Evolutionary conservation across 2,888 invertebrate genomes (phyloP).

Genomic region (Dorcus hopei): DNA sequence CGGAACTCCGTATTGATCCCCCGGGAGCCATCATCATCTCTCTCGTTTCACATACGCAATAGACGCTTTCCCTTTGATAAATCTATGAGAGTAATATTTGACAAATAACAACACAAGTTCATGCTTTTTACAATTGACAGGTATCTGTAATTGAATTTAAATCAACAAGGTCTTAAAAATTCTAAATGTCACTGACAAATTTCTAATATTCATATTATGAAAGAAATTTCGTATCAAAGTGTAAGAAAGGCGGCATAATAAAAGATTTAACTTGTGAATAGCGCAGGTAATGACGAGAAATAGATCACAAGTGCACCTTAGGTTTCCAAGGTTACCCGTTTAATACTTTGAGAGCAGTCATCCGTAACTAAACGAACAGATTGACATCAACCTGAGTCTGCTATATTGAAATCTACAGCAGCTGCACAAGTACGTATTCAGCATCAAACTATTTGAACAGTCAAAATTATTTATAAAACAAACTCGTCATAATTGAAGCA

Average conservation of each 20-base stretch:
- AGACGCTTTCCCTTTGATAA: slow-evolving; percentile 11
- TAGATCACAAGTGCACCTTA: slow-evolving; percentile 20
- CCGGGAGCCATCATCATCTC: slow-evolving; percentile 9
- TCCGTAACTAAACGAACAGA: slow-evolving; percentile 18
- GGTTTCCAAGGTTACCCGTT: slow-evolving; percentile 28
- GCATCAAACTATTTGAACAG: no score
- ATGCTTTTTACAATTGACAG: no score
- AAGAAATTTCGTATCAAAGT: no score
- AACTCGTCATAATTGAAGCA: no score
- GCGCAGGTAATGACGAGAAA: slow-evolving; percentile 12
- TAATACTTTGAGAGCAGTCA: slow-evolving; percentile 18
- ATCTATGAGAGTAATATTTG: neutral
- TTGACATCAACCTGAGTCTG: slow-evolving; percentile 6
- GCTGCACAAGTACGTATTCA: neutral
- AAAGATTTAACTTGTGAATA: no score
- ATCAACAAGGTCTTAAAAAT: no score
- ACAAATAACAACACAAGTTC: no score
- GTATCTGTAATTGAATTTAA: no score
- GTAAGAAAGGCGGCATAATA: no score
- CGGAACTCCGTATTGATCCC: slow-evolving; percentile 26
- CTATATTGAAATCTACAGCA: slow-evolving; percentile 18
- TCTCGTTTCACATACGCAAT: neutral
- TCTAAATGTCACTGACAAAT: no score
- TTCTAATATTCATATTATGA: no score
- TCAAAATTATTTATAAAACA: no score